A percentile compares a stretch with the other conserved stretches of the same genome.
These are phyloP conservation scores for Hippocampus guttulatus DNA, from an alignment of 2,113 vertebrate species.

Conservation along the genomic window DNA sequence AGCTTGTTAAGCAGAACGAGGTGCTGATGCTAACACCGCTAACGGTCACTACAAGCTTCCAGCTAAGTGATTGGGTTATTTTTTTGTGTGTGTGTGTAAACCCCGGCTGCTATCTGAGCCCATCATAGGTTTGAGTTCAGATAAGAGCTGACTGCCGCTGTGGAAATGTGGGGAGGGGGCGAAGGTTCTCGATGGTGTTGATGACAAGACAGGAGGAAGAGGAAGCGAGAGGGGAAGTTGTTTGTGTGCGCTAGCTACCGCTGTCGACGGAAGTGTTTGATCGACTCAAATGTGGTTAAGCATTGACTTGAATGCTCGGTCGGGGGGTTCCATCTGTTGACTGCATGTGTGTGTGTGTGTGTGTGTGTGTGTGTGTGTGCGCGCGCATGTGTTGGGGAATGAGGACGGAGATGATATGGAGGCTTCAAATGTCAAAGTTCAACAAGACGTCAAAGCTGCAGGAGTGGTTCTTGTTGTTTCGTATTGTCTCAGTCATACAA, in stretches of 20 bases:
- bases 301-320: background rate
- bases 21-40: background rate
- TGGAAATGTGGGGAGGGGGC: background rate
- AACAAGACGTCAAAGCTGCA: no score
- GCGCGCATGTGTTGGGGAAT: no score
- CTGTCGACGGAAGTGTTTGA: conserved; percentile 45
- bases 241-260: conserved; percentile 54
- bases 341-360: background rate
- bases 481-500: background rate
- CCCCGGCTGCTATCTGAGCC: conserved; percentile 48
- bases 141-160: conserved; percentile 56
- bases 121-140: conserved; percentile 63
- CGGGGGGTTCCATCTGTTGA: background rate
- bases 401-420: background rate
- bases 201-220: conserved; percentile 60
- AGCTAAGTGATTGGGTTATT: conserved; percentile 25
- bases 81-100: conserved; percentile 47
- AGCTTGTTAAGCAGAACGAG: no score
- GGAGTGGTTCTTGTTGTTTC: no score
- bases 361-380: no score
- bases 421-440: no score
- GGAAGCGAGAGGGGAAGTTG: conserved; percentile 50
- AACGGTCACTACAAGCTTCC: conserved; percentile 11
- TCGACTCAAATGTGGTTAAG: background rate
- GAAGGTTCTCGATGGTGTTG: conserved; percentile 22